Evolutionary conservation across 1,140 invertebrate species (phyloP).

Genomic region (Arctopsyche grandis): DNA sequence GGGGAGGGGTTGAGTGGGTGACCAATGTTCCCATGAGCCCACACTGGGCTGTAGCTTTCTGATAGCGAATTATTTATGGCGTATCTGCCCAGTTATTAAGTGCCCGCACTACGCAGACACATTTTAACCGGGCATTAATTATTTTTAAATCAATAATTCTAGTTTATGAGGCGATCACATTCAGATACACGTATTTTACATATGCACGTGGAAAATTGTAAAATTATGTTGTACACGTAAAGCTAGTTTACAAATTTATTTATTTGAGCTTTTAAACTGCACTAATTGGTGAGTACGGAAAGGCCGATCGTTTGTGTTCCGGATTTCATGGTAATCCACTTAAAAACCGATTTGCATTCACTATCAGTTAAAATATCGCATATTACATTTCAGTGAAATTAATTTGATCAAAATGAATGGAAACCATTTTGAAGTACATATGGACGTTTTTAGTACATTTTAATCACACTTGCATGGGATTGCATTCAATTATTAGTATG

Average conservation of each 20-base stretch:
- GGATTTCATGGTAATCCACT: slow-evolving; percentile 43
- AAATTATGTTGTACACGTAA: no score
- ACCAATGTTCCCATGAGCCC: slow-evolving; percentile 6
- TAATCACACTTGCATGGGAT: no score
- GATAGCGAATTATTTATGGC: slow-evolving; percentile 41
- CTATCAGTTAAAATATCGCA: slow-evolving; percentile 12
- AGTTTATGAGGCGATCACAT: not conserved
- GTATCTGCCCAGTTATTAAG: slow-evolving; percentile 15
- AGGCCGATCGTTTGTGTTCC: not conserved
- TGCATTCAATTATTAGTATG: no score
- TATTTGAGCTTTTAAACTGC: slow-evolving; percentile 30
- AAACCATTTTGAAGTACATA: no score
- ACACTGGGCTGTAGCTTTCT: slow-evolving; percentile 31
- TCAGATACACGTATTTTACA: no score
- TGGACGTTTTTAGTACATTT: no score
- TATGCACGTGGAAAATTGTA: no score
- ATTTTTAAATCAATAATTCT: slow-evolving; percentile 26
- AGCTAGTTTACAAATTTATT: slow-evolving; percentile 27
- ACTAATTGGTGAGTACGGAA: not conserved
- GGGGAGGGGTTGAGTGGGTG: not conserved
- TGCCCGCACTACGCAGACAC: not conserved
- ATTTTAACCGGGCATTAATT: not conserved
- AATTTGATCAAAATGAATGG: slow-evolving; percentile 28
- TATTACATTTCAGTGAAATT: not conserved
- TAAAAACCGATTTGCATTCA: slow-evolving; percentile 15